These are phyloP conservation scores for Leptatherina wallacei DNA, from an alignment of 2,797 vertebrate genomes.

Conservation along the genomic window DNA sequence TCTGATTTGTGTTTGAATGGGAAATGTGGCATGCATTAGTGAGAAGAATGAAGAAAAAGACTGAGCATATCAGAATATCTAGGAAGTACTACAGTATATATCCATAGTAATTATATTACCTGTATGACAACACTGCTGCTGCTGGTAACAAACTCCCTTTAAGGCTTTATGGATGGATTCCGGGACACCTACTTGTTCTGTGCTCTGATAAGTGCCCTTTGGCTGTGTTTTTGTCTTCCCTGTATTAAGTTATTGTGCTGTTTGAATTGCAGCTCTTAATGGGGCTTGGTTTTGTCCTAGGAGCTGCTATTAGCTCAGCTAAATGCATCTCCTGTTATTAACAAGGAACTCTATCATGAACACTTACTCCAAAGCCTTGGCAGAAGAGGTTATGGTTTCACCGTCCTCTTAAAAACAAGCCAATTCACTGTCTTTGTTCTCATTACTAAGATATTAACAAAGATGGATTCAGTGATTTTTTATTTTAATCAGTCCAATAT, in stretches of 20 bases:
- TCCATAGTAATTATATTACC: constrained; percentile 15
- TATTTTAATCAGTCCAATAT: constrained; percentile 25
- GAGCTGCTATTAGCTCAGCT: constrained; percentile 63
- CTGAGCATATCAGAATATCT: constrained; percentile 3
- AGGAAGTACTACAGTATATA: background rate
- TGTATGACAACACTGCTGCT: constrained; percentile 10
- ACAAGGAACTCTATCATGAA: constrained; percentile 18
- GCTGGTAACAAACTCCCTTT: constrained; percentile 24
- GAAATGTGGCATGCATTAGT: constrained; percentile 7
- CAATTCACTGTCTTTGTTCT: background rate
- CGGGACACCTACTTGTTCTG: constrained; percentile 34
- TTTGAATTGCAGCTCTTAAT: constrained; percentile 62
- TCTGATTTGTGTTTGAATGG: constrained; percentile 26
- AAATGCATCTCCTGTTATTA: constrained; percentile 49
- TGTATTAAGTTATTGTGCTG: constrained; percentile 32
- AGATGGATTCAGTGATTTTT: background rate
- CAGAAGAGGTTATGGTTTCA: background rate
- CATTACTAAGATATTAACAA: background rate
- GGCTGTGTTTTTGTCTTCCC: constrained; percentile 44
- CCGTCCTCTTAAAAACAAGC: background rate
- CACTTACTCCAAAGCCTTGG: constrained; percentile 4
- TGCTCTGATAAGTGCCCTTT: constrained; percentile 57
- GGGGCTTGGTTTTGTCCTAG: constrained; percentile 40
- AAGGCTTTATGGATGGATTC: constrained; percentile 35
- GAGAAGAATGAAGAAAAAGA: background rate